Evolutionary conservation across 2,797 vertebrate genomes (phyloP).

Genomic region (Macroramphosus scolopax): DNA sequence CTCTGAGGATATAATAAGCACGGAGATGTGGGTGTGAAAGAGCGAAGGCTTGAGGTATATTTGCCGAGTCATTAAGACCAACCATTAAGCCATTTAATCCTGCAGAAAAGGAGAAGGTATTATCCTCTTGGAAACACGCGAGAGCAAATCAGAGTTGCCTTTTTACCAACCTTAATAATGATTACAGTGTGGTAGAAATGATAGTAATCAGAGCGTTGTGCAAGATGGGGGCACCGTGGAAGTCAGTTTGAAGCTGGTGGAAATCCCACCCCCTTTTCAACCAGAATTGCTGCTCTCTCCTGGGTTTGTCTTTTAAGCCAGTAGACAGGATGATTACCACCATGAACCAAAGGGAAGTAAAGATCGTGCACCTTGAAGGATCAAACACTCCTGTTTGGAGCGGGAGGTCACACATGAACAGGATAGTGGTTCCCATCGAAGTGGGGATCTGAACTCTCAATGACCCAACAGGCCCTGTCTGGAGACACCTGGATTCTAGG

Average conservation of each 20-base stretch:
- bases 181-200: constrained; percentile 69
- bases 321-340: constrained; percentile 74
- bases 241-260: constrained; percentile 48
- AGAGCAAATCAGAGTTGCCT: constrained; percentile 35
- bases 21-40: constrained; percentile 37
- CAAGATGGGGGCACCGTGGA: constrained; percentile 45
- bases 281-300: constrained; percentile 69
- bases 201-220: constrained; percentile 73
- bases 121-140: constrained; percentile 41
- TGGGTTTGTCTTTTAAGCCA: constrained; percentile 57
- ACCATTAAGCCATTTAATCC: constrained; percentile 64
- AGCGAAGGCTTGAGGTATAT: constrained; percentile 51
- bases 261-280: constrained; percentile 62
- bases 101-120: constrained; percentile 52
- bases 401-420: constrained; percentile 10
- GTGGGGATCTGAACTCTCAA: too few relatives aligned
- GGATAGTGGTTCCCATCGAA: constrained; percentile 4
- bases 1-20: constrained; percentile 37
- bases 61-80: constrained; percentile 62
- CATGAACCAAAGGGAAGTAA: constrained; percentile 28
- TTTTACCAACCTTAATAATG: constrained; percentile 55
- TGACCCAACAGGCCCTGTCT: too few relatives aligned
- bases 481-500: neutral
- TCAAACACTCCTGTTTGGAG: constrained; percentile 3
- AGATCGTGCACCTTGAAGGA: constrained; percentile 40